Percentiles rank a stretch among this genome's conserved stretches.
Conservation (phyloP, 2,113 vertebrate species). For the Arothron firmamentum region DNA sequence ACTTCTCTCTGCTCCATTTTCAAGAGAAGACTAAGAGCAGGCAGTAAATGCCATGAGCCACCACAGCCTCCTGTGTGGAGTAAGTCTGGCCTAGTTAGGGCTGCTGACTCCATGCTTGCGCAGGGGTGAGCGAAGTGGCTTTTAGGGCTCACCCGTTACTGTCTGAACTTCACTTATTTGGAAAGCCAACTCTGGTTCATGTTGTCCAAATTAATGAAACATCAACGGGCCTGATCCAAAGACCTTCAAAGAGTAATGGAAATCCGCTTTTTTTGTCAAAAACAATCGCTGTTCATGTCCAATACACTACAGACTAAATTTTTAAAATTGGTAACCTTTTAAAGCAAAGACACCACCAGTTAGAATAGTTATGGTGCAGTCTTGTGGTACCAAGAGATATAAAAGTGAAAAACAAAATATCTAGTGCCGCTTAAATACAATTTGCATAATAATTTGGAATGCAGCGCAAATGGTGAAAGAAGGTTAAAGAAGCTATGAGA, state of each 20-base stretch:
- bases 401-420: neutral
- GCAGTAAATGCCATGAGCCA: conserved; percentile 46
- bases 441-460: too few relatives aligned
- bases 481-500: neutral
- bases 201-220: neutral
- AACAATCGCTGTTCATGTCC: conserved; percentile 6
- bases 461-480: neutral
- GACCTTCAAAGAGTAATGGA: conserved; percentile 15
- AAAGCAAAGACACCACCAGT: neutral
- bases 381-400: conserved; percentile 12
- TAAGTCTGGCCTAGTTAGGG: conserved; percentile 47
- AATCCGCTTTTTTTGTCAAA: conserved; percentile 13
- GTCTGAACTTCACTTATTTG: conserved; percentile 8
- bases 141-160: conserved; percentile 26
- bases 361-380: conserved; percentile 14
- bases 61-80: conserved; percentile 29
- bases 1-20: conserved; percentile 41
- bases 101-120: conserved; percentile 34
- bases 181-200: conserved; percentile 11
- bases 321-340: conserved; percentile 16
- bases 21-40: conserved; percentile 35
- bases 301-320: conserved; percentile 13
- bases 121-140: conserved; percentile 21
- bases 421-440: neutral
- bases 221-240: conserved; percentile 2